Conservation (phyloP, 2,113 vertebrate genomes). For the Salvator merianae region DNA sequence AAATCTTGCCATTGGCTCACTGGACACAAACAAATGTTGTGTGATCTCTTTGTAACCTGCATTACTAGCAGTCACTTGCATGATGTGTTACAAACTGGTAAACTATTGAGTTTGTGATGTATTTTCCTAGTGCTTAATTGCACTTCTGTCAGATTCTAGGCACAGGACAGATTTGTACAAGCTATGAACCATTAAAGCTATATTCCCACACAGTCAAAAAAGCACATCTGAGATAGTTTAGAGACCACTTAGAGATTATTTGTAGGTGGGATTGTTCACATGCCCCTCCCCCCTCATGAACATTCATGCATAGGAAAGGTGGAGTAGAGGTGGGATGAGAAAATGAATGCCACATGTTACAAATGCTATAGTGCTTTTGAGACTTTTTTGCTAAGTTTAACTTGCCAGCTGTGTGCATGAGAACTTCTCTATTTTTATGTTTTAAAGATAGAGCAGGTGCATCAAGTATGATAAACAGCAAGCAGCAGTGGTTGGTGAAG, state of each 20-base stretch:
- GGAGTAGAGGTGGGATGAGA: too few relatives aligned
- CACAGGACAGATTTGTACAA: background rate
- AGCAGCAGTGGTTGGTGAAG: too few relatives aligned
- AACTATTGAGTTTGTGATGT: background rate
- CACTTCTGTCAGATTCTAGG: background rate
- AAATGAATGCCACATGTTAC: too few relatives aligned
- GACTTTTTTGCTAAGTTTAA: background rate
- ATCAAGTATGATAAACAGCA: too few relatives aligned
- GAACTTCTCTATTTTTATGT: background rate
- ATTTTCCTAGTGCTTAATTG: background rate
- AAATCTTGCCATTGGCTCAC: background rate
- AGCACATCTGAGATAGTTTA: too few relatives aligned
- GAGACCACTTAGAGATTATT: too few relatives aligned
- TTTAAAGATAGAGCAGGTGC: too few relatives aligned
- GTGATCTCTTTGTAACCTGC: background rate
- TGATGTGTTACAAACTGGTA: conserved; percentile 10
- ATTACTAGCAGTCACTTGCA: background rate
- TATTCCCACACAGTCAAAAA: too few relatives aligned
- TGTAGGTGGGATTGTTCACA: too few relatives aligned
- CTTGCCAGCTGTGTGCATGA: background rate
- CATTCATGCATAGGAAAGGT: too few relatives aligned
- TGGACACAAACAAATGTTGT: background rate
- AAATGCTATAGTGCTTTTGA: too few relatives aligned
- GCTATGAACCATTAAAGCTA: background rate
- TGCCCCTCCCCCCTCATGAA: too few relatives aligned